Evolutionary conservation across 2,113 vertebrate genomes (phyloP), one percentile per base, ranked within the genome.

Genomic region (Gracilinanus agilis): DNA sequence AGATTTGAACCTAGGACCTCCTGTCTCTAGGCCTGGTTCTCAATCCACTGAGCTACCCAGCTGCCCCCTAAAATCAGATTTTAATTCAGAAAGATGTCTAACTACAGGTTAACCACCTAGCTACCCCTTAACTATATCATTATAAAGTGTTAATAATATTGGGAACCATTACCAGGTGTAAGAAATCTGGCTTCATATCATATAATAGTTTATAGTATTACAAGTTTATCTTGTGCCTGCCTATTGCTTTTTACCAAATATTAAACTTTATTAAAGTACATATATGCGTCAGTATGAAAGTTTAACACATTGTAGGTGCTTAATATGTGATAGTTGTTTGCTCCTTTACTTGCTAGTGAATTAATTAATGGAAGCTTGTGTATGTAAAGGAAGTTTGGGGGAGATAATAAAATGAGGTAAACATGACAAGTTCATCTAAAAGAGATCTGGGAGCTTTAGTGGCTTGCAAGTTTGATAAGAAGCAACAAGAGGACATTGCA

Each of bases 361-460:
- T 61, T 13, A 92, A 90, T 89, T 55, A 21, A 58, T 67, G 90
- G 9, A 90, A 40, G 25, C 58, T 94, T 49, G 21, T 27, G 1
- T 54, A 58, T 44, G 27, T 55, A 91, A 91, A 58, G 27, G 96
- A 93, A 90, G 1, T 55, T 90, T 67, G 34, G 83, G 25, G 61
- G 88, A 92, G 53, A 58, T 1, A 91, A 56, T 49, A 93, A 92
- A 40, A 83, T 40, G 67, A 83, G 7, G 16, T 83, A 40, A 83
- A n/a, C 25, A 83, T 83, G 67, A 40, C 16, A 40, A 83, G 67
- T 34, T 83, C n/a, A 83, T 83, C 34, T 40, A 16, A 83, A 40
- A 19, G n/a, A 40, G 34, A 83, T 83, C 16, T 1, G 21, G 7
- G 34, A 6, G 34, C 34, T n/a, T 83, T 83, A 83, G 19, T 40